Evolutionary conservation across 2,797 vertebrate genomes (phyloP).

Genomic region (Hozukius guyotensis): DNA sequence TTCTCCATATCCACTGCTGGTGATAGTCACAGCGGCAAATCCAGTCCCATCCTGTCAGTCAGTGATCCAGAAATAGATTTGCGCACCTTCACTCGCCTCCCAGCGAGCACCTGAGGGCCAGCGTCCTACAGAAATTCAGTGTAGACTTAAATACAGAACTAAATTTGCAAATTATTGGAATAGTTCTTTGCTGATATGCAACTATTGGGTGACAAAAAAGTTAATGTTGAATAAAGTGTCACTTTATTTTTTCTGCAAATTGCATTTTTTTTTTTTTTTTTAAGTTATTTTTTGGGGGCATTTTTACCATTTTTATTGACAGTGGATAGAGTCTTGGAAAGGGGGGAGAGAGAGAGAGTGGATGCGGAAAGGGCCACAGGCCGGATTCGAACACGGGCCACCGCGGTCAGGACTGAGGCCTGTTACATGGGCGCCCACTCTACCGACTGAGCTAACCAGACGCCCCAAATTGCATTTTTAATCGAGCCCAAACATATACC

Average conservation of each 20-base stretch:
- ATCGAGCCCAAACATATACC: not conserved
- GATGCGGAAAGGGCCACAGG: no score
- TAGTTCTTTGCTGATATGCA: not conserved
- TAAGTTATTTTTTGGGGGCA: no score
- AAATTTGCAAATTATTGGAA: not conserved
- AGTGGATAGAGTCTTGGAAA: no score
- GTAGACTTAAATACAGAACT: not conserved
- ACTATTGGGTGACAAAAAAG: not conserved
- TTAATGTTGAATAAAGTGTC: not conserved
- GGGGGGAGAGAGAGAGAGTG: no score
- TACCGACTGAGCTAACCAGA: no score
- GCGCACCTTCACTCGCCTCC: not conserved
- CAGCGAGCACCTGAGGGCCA: not conserved
- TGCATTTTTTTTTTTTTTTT: no score
- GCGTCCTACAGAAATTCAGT: not conserved
- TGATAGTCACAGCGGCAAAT: conserved; percentile 8
- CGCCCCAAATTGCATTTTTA: not conserved
- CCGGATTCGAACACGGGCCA: no score
- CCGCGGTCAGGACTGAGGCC: no score
- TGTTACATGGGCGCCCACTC: no score
- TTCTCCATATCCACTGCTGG: not conserved
- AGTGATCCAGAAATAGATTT: conserved; percentile 20
- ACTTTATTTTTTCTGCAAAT: not conserved
- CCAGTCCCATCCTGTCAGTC: conserved; percentile 14
- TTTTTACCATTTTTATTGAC: no score